Conservation (phyloP, 2,888 invertebrate species). For the Agonopterix arenella region DNA sequence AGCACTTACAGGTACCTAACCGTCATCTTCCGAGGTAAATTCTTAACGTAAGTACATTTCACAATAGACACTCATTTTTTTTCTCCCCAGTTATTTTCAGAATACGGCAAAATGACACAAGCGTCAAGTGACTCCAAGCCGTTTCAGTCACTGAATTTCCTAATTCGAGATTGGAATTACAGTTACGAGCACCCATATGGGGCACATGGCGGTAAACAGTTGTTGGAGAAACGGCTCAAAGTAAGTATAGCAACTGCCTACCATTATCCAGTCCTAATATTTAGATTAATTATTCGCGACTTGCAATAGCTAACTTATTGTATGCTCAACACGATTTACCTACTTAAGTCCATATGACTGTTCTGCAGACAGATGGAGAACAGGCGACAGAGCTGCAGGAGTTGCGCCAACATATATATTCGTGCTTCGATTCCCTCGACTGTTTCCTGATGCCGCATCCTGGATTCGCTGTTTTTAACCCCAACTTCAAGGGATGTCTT, state of each 20-base stretch:
- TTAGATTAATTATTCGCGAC: too few relatives aligned
- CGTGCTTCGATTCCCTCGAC: constrained; percentile 90
- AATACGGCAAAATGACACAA: constrained; percentile 92
- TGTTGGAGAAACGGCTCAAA: constrained; percentile 87
- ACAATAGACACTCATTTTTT: neutral
- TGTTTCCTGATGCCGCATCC: constrained; percentile 98
- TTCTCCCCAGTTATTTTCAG: constrained; percentile 85
- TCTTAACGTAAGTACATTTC: neutral
- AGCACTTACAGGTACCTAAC: constrained; percentile 5
- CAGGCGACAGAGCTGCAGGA: constrained; percentile 94
- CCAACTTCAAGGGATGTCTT: constrained; percentile 92
- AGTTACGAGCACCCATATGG: constrained; percentile 94
- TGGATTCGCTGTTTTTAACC: constrained; percentile 93
- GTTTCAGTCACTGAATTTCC: constrained; percentile 87
- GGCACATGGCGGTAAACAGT: constrained; percentile 85
- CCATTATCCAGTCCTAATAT: too few relatives aligned
- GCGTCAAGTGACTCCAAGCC: constrained; percentile 83
- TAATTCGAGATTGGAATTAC: constrained; percentile 94
- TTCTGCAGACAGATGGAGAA: constrained; percentile 78
- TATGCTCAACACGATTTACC: too few relatives aligned
- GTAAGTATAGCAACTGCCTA: constrained; percentile 34
- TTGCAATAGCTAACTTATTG: too few relatives aligned
- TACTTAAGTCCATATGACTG: too few relatives aligned
- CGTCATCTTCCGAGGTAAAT: too few relatives aligned
- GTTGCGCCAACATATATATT: constrained; percentile 86